Base-by-base conservation (phyloP, 2,797 vertebrate genomes). In the Pseudochaenichthys georgianus region DNA sequence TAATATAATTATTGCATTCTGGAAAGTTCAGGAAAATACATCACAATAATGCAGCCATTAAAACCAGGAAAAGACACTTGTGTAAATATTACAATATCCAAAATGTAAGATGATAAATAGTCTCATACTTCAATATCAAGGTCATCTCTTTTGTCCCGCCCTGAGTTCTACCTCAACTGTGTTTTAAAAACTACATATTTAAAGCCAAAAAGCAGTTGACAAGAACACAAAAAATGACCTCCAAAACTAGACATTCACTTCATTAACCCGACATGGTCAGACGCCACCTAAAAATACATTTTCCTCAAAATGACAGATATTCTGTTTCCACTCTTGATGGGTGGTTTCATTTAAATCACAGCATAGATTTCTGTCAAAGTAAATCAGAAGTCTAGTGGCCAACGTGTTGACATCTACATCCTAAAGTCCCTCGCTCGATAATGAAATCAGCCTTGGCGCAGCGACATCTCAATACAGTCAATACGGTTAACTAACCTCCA, bases 271-370 rank as follows among this genome's bases (percentile, higher is more conserved):
- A 41, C 28, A 59, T 38, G 16, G 34, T 38, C 8, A 38, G 62
- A 78, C 82, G 77, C 57, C 54, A 58, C 72, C 73, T 38, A 38
- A 38, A 38, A 28, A 68, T 85, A 92, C 89, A 64, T 89, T 90
- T 82, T 80, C 16, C 50, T 50, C 21, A 67, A 69, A 88, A 77
- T 64, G 62, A 80, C 64, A 86, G 69, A 76, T 74, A 64, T 80
- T 77, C 66, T 38, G 34, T 64, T 81, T 55, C 21, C 0, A 5
- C n/a, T 62, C 19, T 59, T 61, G 55, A 69, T 52, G 57, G 62
- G 66, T 75, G 82, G 87, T 89, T 88, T 90, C 66, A 84, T 87
- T 84, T 88, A 84, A 91, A 87, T 89, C 84, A 84, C 73, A 59
- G 45, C 21, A 82, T 74, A 70, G 87, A 90, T 90, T 89, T 79